Conservation (phyloP, 2,113 vertebrate genomes). For the Uropsilus gracilis region DNA sequence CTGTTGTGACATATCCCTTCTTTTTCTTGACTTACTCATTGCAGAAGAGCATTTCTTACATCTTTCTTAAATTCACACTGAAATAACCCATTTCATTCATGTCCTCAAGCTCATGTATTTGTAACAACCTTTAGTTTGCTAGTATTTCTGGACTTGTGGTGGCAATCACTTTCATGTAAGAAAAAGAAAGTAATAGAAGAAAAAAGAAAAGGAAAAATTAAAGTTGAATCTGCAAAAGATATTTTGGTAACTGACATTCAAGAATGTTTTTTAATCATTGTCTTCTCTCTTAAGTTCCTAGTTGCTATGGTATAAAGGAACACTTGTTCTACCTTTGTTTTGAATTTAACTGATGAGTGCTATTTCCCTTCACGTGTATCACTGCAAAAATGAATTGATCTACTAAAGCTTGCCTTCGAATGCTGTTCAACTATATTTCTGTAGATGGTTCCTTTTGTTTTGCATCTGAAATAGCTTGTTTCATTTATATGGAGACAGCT, state of each 20-base stretch:
- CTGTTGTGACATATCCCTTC: background rate
- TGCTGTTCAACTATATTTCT: background rate
- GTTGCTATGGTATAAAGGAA: background rate
- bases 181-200: background rate
- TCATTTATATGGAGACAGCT: background rate
- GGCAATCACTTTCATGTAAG: background rate
- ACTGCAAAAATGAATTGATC: background rate
- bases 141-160: constrained; percentile 11
- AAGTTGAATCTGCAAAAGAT: background rate
- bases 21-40: background rate
- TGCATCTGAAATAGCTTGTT: constrained; percentile 1
- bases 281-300: background rate
- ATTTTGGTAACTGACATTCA: background rate
- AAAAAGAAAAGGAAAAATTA: background rate
- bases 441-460: background rate
- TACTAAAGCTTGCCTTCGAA: background rate
- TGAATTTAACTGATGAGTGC: background rate
- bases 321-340: background rate
- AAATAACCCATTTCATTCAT: constrained; percentile 56
- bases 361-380: background rate
- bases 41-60: background rate
- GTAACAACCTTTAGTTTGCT: background rate
- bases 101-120: background rate
- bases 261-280: constrained; percentile 5
- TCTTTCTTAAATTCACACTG: constrained; percentile 29